Conservation (phyloP, 2,113 vertebrate genomes). For the Calidris pugnax region DNA sequence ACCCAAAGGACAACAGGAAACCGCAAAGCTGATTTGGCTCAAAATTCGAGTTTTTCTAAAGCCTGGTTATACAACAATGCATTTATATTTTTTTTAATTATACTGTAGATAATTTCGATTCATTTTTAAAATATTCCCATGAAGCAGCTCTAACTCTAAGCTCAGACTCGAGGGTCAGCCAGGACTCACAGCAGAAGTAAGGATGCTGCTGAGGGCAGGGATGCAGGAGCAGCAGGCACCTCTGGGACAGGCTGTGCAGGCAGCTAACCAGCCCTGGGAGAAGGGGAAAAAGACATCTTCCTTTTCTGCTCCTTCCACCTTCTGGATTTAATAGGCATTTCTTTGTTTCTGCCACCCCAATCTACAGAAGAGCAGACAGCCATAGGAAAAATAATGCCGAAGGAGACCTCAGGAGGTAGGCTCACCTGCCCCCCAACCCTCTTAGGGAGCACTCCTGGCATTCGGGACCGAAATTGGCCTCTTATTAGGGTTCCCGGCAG, state of each 20-base stretch:
- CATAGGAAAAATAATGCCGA: background rate
- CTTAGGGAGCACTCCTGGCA: background rate
- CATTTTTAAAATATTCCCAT: background rate
- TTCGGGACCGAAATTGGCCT: background rate
- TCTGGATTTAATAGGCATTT: background rate
- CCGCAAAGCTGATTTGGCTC: background rate
- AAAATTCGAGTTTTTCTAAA: background rate
- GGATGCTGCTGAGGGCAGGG: background rate
- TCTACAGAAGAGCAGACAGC: background rate
- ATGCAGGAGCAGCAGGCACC: background rate
- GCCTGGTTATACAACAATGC: background rate
- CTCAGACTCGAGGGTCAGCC: background rate
- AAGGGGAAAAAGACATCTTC: background rate
- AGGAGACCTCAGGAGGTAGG: background rate
- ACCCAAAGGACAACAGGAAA: constrained; percentile 42
- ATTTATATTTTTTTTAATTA: background rate
- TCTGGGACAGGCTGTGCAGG: background rate
- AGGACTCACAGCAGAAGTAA: background rate
- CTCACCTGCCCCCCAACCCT: background rate
- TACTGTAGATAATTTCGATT: background rate
- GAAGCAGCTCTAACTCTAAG: background rate
- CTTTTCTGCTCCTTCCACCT: background rate
- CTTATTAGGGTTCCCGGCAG: background rate
- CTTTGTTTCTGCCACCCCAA: background rate
- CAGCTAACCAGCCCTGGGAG: background rate